Evolutionary conservation across 1,140 invertebrate species (phyloP), one percentile per base, ranked within the genome.

Genomic region (Drosophila mojavensis): DNA sequence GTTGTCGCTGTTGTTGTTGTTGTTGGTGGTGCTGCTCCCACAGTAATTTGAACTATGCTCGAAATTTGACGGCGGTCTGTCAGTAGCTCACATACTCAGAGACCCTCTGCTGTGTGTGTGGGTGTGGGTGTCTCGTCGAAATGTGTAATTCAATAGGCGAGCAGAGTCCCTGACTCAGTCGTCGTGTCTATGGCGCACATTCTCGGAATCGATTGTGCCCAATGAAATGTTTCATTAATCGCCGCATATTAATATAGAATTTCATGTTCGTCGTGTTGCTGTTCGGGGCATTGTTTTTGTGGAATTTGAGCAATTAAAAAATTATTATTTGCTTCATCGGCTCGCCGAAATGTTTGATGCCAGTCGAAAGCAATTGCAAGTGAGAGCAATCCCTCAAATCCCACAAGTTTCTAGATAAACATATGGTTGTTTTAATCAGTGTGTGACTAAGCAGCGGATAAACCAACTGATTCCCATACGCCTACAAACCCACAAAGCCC

Each of bases 221-320:
- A 88, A 83, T 89, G 76, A 89, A 88, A 83, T 88, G 79, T 88
- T 88, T 78, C 83, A 89, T 78, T 83, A 74, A 66, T 66, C 47
- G 56, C 60, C 30, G 71, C 65, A 68, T 68, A 60, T 67, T 67
- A 78, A 81, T 85, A 88, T 88, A 69, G 69, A 64, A 81, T 88
- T 89, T 89, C 84, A 75, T 53, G 69, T 66, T 62, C 59, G 60
- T 51, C 60, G 33, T 60, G 30, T 7, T 69, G 30, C 5, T 69
- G 64, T 53, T 45, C 11, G 47, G 43, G n/a, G 24, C 69, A 48
- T 65, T 36, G 26, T 43, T 68, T 41, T 51, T 69, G 61, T 78
- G 81, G 81, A 85, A 85, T 85, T 79, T 86, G 76, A 88, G 83
- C 83, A 88, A 88, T 88, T 88, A 88, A 77, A 88, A 88, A 88